These are phyloP conservation scores for Enteromius radiatus DNA, from an alignment of 2,797 vertebrate species.

Conservation along the genomic window DNA sequence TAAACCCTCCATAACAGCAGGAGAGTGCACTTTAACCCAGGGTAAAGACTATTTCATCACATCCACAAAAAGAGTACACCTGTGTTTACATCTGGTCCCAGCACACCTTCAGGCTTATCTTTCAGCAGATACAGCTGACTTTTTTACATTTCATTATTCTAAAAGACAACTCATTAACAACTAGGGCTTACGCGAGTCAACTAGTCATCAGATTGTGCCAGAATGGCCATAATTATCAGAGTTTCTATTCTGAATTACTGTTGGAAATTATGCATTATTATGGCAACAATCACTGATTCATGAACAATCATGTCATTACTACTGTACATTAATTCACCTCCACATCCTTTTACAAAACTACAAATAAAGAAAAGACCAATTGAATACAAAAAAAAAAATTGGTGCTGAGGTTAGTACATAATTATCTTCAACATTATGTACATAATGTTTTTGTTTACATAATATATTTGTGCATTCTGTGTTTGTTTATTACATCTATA, in stretches of 20 bases:
- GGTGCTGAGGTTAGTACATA: neutral
- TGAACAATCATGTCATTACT: no score
- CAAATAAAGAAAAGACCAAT: neutral
- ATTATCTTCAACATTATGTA: neutral
- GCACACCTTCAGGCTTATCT: neutral
- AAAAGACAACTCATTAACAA: neutral
- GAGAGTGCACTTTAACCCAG: neutral
- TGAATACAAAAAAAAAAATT: neutral
- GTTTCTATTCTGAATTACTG: neutral
- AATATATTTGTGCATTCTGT: no score
- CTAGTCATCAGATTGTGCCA: neutral
- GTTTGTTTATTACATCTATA: no score
- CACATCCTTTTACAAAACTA: neutral
- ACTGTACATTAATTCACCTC: neutral
- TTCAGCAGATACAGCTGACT: neutral
- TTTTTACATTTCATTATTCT: neutral
- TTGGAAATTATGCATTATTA: neutral
- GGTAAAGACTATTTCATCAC: neutral
- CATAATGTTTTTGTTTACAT: no score
- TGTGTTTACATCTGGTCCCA: neutral
- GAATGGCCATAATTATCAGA: neutral
- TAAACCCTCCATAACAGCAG: constrained; percentile 4
- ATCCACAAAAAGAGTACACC: neutral
- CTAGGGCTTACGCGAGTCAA: neutral
- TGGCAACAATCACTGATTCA: neutral